Conservation (phyloP, 2,113 vertebrate species). For the Barnardius zonarius region DNA sequence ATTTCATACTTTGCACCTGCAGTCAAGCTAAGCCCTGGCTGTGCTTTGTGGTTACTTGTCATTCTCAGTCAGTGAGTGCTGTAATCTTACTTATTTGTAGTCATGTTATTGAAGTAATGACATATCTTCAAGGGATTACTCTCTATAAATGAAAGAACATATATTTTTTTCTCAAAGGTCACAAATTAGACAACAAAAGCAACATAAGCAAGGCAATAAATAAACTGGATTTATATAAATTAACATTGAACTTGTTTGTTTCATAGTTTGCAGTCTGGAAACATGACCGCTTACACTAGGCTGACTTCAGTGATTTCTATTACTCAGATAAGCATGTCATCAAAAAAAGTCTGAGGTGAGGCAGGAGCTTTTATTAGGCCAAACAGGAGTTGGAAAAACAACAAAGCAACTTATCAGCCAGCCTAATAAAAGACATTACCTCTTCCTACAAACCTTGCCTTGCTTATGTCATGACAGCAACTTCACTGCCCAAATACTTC, state of each 20-base stretch:
- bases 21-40: background rate
- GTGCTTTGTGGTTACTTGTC: background rate
- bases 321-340: background rate
- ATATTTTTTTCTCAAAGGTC: background rate
- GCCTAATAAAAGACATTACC: slow-evolving; percentile 33
- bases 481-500: background rate
- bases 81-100: background rate
- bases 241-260: background rate
- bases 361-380: background rate
- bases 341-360: background rate
- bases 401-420: slow-evolving; percentile 4
- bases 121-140: background rate
- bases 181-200: background rate
- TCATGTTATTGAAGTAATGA: background rate
- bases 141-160: background rate
- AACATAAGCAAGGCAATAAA: background rate
- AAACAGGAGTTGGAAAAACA: background rate
- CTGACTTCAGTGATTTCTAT: background rate
- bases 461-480: background rate
- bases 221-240: background rate
- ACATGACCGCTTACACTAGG: background rate
- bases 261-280: background rate
- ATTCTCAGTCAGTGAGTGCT: background rate
- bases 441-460: background rate
- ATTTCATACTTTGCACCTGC: background rate